A percentile compares a stretch with the other conserved stretches of the same genome.
These are phyloP conservation scores for Bimastos eiseni DNA, from an alignment of 2,888 invertebrate species.

Conservation along the genomic window DNA sequence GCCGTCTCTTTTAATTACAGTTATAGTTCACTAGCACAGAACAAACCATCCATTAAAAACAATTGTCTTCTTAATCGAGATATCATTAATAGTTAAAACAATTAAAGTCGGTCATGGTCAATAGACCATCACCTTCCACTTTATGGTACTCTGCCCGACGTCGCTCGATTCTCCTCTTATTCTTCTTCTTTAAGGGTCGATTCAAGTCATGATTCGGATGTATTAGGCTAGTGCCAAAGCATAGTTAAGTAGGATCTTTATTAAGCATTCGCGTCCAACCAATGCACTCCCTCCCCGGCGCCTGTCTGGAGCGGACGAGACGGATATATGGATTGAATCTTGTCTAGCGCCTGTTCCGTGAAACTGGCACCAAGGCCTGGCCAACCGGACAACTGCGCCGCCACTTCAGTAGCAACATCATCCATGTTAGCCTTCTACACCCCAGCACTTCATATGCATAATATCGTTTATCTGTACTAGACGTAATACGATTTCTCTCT, in stretches of 20 bases:
- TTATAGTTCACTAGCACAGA: background rate
- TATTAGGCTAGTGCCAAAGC: background rate
- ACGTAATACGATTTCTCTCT: background rate
- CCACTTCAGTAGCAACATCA: background rate
- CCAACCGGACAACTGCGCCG: background rate
- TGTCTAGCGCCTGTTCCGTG: conserved; percentile 4
- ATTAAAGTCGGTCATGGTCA: background rate
- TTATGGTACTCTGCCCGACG: background rate
- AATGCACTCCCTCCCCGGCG: too few relatives aligned
- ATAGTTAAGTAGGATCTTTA: background rate
- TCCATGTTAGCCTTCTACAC: background rate
- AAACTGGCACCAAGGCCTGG: background rate
- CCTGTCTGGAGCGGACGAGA: background rate
- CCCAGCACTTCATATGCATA: background rate
- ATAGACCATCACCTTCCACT: background rate
- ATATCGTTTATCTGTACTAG: too few relatives aligned
- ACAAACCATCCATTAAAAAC: background rate
- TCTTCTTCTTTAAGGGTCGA: background rate
- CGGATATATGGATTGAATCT: background rate
- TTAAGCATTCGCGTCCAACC: background rate
- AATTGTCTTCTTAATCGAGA: background rate
- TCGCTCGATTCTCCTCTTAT: background rate
- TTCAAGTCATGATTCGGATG: background rate
- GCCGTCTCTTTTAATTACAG: background rate
- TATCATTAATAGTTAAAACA: background rate